phyloP scores from a whole-genome alignment of 2,888 invertebrate species.

The Plebejus argus region DNA sequence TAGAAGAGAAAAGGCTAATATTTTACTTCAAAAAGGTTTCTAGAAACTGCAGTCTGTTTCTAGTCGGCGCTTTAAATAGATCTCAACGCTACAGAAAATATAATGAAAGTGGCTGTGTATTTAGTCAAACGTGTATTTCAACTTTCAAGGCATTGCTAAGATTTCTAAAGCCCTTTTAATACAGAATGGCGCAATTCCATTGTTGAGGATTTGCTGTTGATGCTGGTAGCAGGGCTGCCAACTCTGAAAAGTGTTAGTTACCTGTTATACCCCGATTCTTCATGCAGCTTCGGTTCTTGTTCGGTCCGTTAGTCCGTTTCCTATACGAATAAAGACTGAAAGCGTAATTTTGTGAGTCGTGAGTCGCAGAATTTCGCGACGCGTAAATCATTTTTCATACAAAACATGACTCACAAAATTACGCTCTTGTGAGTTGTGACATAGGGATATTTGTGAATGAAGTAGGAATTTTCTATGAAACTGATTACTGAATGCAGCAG shows the following conservation, averaged over 20 bases:
- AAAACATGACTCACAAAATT: too few species aligned
- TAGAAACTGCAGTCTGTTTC: neutral
- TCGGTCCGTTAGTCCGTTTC: too few species aligned
- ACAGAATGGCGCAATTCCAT: conserved; percentile 26
- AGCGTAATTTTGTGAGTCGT: too few species aligned
- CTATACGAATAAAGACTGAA: too few species aligned
- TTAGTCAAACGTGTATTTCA: conserved; percentile 14
- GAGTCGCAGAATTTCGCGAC: too few species aligned
- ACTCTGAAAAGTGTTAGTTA: neutral
- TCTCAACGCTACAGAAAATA: neutral
- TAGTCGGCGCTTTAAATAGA: neutral
- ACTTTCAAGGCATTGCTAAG: conserved; percentile 28
- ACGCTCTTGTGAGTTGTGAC: too few species aligned
- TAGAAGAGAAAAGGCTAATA: neutral
- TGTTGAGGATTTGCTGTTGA: conserved; percentile 12
- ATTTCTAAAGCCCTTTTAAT: conserved; percentile 30
- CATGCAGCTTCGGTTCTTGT: too few species aligned
- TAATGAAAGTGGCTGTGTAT: conserved; percentile 21
- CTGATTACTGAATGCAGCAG: too few species aligned
- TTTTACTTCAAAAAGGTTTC: neutral
- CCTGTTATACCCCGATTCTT: too few species aligned
- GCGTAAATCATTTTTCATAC: too few species aligned
- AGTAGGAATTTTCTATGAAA: too few species aligned
- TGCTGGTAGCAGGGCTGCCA: neutral
- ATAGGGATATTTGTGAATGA: too few species aligned